Evolutionary conservation across 2,888 invertebrate species (phyloP), one percentile per base, ranked within the genome.

Genomic region (Xestia ashworthii): DNA sequence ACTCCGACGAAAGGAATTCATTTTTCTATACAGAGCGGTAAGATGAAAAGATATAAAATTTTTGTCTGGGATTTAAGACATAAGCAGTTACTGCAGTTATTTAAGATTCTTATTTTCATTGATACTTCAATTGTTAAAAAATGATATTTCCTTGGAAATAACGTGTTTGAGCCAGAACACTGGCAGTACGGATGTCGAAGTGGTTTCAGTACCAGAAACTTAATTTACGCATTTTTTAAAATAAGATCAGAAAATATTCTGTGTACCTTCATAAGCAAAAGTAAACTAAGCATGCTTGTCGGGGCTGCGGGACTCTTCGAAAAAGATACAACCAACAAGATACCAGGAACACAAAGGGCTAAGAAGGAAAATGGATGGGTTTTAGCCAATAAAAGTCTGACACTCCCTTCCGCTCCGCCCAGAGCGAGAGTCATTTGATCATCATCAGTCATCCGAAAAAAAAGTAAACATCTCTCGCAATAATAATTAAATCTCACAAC

Each of bases 21-120:
- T 74, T 62, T 60, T 70, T 81, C n/a, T 66, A 38, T 55, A 48
- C 12, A 9, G 3, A 9, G 3, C 25, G 72, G 22, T 25, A 38
- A 66, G 8, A 50, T 68, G 6, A 50, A 53, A 70, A 62, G 25
- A 16, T 71, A 14, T 62, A 4, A 6, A 62, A n/a, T n/a, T n/a
- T n/a, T 62, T n/a, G 16, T 48, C 73, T 65, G 38, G 19, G 32
- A 50, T 48, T 69, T 65, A 38, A 12, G 32, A n/a, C 16, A 9
- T 19, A 9, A 50, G 19, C 32, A 25, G 12, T 50, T 48, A 9
- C 14, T 46, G 16, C 32, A 41, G 38, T 41, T 44, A 2, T 16
- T 65, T 19, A 25, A 4, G 8, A 0, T 64, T 1, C 3, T 22
- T 38, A 41, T 64, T 41, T 64, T 62, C 22, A 12, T 22, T 5